These are phyloP conservation scores for Maccullochella peelii DNA, from an alignment of 2,113 vertebrate genomes.

Conservation along the genomic window DNA sequence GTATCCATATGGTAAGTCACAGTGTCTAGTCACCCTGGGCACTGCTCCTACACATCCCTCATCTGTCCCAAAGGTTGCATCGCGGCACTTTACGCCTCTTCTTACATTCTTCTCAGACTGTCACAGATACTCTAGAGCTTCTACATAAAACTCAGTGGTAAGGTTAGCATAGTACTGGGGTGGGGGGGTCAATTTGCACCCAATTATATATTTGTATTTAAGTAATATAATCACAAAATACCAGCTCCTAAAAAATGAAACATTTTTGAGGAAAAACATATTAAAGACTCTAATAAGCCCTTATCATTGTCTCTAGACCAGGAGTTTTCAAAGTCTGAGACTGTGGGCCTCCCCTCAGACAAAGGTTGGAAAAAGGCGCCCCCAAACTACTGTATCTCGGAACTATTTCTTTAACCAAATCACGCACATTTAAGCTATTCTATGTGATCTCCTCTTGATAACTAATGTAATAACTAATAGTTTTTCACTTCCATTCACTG, in stretches of 20 bases:
- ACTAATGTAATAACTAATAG: too few species aligned
- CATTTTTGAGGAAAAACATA: not conserved
- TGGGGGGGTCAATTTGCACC: not conserved
- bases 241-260: not conserved
- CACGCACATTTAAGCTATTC: too few species aligned
- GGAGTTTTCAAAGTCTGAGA: too few species aligned
- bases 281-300: not conserved
- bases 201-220: not conserved
- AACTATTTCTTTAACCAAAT: too few species aligned
- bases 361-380: too few species aligned
- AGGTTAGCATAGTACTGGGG: too few species aligned
- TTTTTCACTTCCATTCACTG: too few species aligned
- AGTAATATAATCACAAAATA: not conserved
- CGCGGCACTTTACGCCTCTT: not conserved
- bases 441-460: too few species aligned
- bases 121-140: conserved; percentile 3
- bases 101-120: not conserved
- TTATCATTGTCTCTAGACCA: too few species aligned
- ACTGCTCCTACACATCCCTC: conserved; percentile 18
- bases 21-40: not conserved
- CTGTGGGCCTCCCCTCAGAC: too few species aligned
- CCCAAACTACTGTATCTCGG: too few species aligned
- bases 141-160: not conserved
- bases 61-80: conserved; percentile 16
- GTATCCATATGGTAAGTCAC: conserved; percentile 48